A percentile compares a stretch with the other conserved stretches of the same genome.
Conservation (phyloP, 2,797 vertebrate species). For the Diplodus sargus region DNA sequence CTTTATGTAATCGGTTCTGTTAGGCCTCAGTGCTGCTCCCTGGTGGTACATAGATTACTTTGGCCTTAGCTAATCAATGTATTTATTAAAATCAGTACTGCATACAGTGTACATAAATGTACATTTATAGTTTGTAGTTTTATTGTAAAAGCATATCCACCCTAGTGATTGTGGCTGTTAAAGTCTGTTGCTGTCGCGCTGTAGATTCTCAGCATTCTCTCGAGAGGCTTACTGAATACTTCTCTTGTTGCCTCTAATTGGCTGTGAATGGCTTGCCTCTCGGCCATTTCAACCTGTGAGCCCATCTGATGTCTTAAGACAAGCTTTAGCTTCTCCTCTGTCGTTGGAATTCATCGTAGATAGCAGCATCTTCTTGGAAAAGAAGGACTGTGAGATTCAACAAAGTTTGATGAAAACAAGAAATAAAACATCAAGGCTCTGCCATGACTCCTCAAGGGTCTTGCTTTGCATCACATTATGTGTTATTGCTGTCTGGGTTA, state of each 20-base stretch:
- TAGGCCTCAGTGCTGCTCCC: conserved; percentile 44
- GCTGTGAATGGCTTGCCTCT: conserved; percentile 57
- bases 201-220: conserved; percentile 68
- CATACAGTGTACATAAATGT: not conserved
- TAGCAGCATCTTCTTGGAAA: conserved; percentile 37
- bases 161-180: conserved; percentile 34
- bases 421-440: conserved; percentile 51
- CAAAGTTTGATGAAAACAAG: conserved; percentile 31
- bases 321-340: conserved; percentile 19
- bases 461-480: conserved; percentile 4
- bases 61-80: not conserved
- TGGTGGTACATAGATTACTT: conserved; percentile 22
- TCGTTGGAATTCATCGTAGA: conserved; percentile 27
- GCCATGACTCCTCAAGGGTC: not conserved
- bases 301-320: conserved; percentile 49
- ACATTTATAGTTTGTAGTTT: conserved; percentile 11
- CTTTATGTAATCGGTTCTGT: conserved; percentile 11
- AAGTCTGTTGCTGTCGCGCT: conserved; percentile 25
- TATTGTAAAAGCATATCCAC: conserved; percentile 27
- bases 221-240: conserved; percentile 58
- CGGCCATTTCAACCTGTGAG: conserved; percentile 56
- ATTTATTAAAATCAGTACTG: too few relatives aligned
- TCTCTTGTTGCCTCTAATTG: conserved; percentile 72
- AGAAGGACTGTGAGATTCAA: conserved; percentile 1
- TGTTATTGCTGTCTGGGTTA: conserved; percentile 15